These are phyloP conservation scores for Sinosuthora webbiana DNA, from an alignment of 2,113 vertebrate species.

Conservation along the genomic window DNA sequence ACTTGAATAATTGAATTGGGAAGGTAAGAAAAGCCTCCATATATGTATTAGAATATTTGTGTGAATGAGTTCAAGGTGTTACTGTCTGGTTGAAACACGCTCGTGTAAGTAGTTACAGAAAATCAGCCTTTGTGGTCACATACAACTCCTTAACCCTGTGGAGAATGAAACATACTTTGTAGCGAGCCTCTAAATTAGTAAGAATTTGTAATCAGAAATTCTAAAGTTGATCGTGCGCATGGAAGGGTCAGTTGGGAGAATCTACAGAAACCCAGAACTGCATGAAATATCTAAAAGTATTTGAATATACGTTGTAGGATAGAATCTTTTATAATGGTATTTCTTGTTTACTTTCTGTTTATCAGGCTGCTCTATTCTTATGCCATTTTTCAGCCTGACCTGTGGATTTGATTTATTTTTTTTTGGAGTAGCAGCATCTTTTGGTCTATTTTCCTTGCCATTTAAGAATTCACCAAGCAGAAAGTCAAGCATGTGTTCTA, in stretches of 20 bases:
- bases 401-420: neutral
- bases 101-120: neutral
- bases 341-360: neutral
- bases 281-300: neutral
- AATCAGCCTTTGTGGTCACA: neutral
- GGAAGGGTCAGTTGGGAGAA: neutral
- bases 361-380: neutral
- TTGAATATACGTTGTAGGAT: neutral
- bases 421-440: neutral
- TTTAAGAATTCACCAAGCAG: neutral
- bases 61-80: neutral
- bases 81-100: neutral
- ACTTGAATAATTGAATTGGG: neutral
- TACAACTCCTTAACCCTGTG: neutral
- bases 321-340: neutral
- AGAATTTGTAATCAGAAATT: neutral
- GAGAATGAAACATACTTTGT: neutral
- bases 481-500: neutral
- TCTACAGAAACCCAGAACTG: neutral
- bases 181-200: neutral
- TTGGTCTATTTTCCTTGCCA: neutral
- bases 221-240: neutral
- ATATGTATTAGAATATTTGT: neutral
- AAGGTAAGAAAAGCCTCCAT: neutral
- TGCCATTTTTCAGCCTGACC: neutral